phyloP scores from a whole-genome alignment of 2,888 invertebrate genomes.

The Lithophane semibrunnea region DNA sequence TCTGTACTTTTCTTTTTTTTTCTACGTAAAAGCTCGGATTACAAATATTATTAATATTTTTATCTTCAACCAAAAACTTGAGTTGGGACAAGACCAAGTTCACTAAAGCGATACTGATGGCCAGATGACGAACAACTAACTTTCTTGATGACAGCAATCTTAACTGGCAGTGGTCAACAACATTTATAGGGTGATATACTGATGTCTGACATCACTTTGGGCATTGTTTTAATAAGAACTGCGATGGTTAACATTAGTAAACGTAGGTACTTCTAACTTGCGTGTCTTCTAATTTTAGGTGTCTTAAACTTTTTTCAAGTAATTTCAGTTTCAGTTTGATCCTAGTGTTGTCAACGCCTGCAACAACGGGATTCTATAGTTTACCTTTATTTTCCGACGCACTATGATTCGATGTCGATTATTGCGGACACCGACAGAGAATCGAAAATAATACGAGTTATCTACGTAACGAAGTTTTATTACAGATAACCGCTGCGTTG shows the following conservation, averaged over 20 bases:
- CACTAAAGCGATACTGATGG: conserved; percentile 64
- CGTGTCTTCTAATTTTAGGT: background rate
- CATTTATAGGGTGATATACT: conserved; percentile 61
- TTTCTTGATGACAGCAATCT: conserved; percentile 82
- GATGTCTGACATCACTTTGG: background rate
- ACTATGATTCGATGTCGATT: conserved; percentile 78
- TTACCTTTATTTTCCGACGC: conserved; percentile 74
- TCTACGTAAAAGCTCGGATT: background rate
- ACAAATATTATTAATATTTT: background rate
- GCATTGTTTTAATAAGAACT: background rate
- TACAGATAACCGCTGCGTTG: conserved; percentile 42
- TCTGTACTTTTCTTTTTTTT: too few relatives aligned
- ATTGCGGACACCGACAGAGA: conserved; percentile 75
- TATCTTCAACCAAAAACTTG: background rate
- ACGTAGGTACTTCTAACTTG: background rate
- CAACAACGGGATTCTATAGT: conserved; percentile 69
- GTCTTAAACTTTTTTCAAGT: background rate
- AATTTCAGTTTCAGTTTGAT: background rate
- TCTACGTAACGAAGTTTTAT: conserved; percentile 55
- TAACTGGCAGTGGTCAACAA: conserved; percentile 67
- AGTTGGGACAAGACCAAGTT: conserved; percentile 42
- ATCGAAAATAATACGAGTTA: conserved; percentile 74
- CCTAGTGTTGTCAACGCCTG: conserved; percentile 73
- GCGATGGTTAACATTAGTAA: background rate
- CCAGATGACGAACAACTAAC: conserved; percentile 75